Evolutionary conservation across 2,797 vertebrate genomes (phyloP), one percentile per base, ranked within the genome.

Genomic region (Peromyscus nudipes): DNA sequence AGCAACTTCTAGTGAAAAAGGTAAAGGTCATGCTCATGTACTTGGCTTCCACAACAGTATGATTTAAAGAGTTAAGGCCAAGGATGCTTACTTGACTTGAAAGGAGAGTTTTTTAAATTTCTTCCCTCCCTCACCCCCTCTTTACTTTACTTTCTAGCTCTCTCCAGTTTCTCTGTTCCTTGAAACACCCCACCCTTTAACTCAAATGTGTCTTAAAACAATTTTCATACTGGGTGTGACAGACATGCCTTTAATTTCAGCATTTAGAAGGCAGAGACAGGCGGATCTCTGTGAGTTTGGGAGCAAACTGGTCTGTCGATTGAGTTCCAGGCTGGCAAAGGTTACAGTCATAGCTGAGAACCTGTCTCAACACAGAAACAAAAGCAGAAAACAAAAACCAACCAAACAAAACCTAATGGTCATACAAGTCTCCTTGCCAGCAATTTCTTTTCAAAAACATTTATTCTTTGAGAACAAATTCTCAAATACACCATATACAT

Each of bases 51-150:
- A 87, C 49, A 57, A 52, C 8, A 43, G 17, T n/a, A 6, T 67
- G 73, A 62, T 25, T 89, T 8, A 25, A 92, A 92, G 23, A 94
- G 55, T 85, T 89, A 82, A 9, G 62, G 64, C 14, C 67, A 94
- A 0, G 79, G 64, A 62, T 11, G 60, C 0, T 60, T 94, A 57
- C 37, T 37, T 6, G 2, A 86, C 31, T 83, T 34, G 75, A 75
- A 92, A 43, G 14, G 82, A n/a, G 52, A 64, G 29, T 76, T 90
- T 34, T 94, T 95, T 46, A 31, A 21, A 71, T 27, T 57, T 87
- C n/a, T 23, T 55, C 23, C 34, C 46, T 52, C 4, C 17, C 19
- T 80, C 67, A 5, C 7, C 2, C 1, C 14, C 31, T n/a, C 34
- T 17, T 69, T 23, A 12, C 13, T 49, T 37, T 37, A n/a, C 21